phyloP scores from a whole-genome alignment of 1,140 invertebrate genomes.

The Drosophila albomicans region DNA sequence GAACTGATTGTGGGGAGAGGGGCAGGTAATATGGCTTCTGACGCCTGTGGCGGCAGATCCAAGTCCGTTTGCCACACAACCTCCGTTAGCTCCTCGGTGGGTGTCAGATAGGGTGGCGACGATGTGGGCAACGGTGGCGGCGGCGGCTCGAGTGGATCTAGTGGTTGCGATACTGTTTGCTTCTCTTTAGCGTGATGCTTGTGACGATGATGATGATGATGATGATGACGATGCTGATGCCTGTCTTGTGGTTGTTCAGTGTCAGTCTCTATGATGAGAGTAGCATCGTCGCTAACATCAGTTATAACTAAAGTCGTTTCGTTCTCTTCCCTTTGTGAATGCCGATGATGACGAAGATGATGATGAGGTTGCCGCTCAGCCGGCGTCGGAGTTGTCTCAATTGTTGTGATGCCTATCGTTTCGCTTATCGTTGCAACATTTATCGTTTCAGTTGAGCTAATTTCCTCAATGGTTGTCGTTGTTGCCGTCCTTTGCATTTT shows the following conservation, averaged over 20 bases:
- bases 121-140: constrained; percentile 62
- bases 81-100: constrained; percentile 44
- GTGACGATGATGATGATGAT: constrained; percentile 43
- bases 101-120: constrained; percentile 57
- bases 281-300: constrained; percentile 47
- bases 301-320: constrained; percentile 34
- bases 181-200: constrained; percentile 24
- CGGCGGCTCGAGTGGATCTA: background rate
- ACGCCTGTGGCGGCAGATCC: constrained; percentile 36
- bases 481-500: constrained; percentile 31
- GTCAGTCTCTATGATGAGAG: constrained; percentile 48
- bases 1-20: background rate
- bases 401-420: constrained; percentile 53
- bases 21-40: constrained; percentile 3
- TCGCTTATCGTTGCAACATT: constrained; percentile 46
- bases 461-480: constrained; percentile 66
- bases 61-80: constrained; percentile 32
- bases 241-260: background rate
- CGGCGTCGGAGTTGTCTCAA: constrained; percentile 35
- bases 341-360: constrained; percentile 44
- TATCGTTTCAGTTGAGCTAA: constrained; percentile 55
- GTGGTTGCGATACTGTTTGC: constrained; percentile 22
- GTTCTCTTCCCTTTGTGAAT: background rate
- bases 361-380: constrained; percentile 39
- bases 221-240: constrained; percentile 32